Base-by-base conservation (phyloP, 2,888 invertebrate genomes). In the Polymixis lichenea region DNA sequence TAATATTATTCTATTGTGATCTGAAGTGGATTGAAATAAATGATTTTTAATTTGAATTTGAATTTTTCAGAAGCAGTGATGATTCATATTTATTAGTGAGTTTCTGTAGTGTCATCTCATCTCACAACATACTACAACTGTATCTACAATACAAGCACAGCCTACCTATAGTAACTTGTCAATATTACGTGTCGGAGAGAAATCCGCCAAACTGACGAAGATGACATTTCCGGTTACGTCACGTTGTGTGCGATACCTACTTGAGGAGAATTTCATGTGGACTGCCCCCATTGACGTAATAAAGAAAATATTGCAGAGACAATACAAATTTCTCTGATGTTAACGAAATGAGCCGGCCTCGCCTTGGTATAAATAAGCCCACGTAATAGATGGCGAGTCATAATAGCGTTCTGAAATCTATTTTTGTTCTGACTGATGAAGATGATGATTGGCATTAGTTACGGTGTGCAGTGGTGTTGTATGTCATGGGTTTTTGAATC, bases 171-270 rank as follows among this genome's bases (percentile, higher is more conserved):
- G 22, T 9, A 2, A 2, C 51, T 53, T 53, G 80, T 80, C 75
- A 82, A 82, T 58, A 84, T 82, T 74, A 60, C 67, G 69, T 43
- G 56, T 2, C 32, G 0, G 19, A 73, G 84, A 80, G 82, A 84
- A 74, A 82, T 70, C 81, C 56, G 81, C 51, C 69, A 70, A 43
- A 66, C n/a, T n/a, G 49, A 51, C 0, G 49, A 32, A 53, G 22
- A 51, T 32, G 70, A 25, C 46, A 68, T 28, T 56, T 82, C 75
- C 75, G 75, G 25, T 82, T 84, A 38, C 75, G 7, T 75, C 62
- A 84, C 4, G 3, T 1, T 64, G 38, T 79, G 55, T 25, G 25
- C 72, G 13, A 49, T 56, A 43, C 83, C 62, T 19, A 32, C 25
- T n/a, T 32, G 2, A 7, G 8, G 38, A n/a, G 58, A 69, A 22